phyloP scores from a whole-genome alignment of 92 coral and sea anemone species.

The Porites divaricata region DNA sequence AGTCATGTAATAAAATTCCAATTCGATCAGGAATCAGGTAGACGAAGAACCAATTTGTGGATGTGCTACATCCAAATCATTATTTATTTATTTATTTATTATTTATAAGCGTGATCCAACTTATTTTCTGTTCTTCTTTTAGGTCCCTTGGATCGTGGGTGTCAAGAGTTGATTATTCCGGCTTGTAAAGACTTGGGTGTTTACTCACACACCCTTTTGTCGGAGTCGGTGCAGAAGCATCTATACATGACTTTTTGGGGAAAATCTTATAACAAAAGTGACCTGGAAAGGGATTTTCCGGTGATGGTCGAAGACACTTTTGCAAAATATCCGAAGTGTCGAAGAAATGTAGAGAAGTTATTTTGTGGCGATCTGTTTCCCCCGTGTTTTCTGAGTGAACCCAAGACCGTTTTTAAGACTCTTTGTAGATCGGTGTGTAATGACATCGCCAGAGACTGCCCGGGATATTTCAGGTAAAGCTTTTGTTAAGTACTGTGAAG shows the following conservation, averaged over 20 bases:
- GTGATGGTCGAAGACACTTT: neutral
- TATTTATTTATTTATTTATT: too few species aligned
- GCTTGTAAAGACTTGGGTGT: constrained; percentile 58
- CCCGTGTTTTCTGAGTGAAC: constrained; percentile 73
- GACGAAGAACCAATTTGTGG: too few species aligned
- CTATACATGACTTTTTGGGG: neutral
- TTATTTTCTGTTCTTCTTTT: neutral
- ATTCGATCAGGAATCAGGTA: too few species aligned
- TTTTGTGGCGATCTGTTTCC: constrained; percentile 69
- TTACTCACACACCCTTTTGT: constrained; percentile 57
- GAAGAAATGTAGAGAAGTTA: constrained; percentile 48
- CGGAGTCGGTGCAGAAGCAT: constrained; percentile 35
- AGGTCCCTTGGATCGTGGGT: constrained; percentile 55
- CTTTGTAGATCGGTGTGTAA: constrained; percentile 53
- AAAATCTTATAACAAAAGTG: constrained; percentile 5
- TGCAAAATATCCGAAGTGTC: constrained; percentile 41
- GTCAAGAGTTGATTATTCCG: constrained; percentile 63
- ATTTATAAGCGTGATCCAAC: too few species aligned
- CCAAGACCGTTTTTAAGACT: constrained; percentile 31
- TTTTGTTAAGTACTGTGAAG: too few species aligned
- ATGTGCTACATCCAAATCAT: too few species aligned
- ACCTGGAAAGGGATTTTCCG: neutral
- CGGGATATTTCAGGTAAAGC: neutral
- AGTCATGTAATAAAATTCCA: too few species aligned
- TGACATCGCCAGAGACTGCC: constrained; percentile 44